Base-by-base conservation (phyloP, 2,888 invertebrate species). In the Cosmorhoe ocellata region DNA sequence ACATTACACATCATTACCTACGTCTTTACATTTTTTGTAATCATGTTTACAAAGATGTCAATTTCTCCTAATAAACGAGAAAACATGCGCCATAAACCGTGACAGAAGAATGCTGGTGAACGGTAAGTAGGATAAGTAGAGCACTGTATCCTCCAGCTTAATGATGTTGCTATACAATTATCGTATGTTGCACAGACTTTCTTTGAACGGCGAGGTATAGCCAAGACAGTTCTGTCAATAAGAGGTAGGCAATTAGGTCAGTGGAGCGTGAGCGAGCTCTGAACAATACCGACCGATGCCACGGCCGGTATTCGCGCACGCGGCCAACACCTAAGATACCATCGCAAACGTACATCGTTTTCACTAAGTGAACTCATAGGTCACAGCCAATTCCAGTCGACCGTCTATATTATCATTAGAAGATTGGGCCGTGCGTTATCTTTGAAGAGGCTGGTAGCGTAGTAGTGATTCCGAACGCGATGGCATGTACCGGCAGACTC, bases 141-240 rank as follows among this genome's bases (percentile, higher is more conserved):
- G 13, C 18, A 24, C 7, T 42, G 6, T 37, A 44, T 45, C 33
- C 28, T 45, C 37, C 12, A 37, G 45, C 32, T 46, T 13, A 31
- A 44, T 48, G 28, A 44, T 44, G 36, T 44, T 48, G 38, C 37
- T 49, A 39, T 40, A 44, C 43, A 52, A 47, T 46, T 41, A 54
- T 54, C 49, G 32, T 38, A 9, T 28, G 33, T 28, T 39, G 43
- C 46, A 51, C 22, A n/a, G 44, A 53, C 37, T 57, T 56, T 57
- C 74, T 78, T 74, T 71, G 69, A 71, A 65, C 64, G 59, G 60
- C 67, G 76, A 78, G 81, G 73, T 74, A 69, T 61, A 68, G 87
- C 85, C 88, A 86, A 88, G 82, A 85, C 80, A 79, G 73, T 77
- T 86, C 84, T 84, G 88, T 84, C 86, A 87, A 83, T 86, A 82